Evolutionary conservation across 2,113 vertebrate genomes (phyloP).

Genomic region (Myxocyprinus asiaticus): DNA sequence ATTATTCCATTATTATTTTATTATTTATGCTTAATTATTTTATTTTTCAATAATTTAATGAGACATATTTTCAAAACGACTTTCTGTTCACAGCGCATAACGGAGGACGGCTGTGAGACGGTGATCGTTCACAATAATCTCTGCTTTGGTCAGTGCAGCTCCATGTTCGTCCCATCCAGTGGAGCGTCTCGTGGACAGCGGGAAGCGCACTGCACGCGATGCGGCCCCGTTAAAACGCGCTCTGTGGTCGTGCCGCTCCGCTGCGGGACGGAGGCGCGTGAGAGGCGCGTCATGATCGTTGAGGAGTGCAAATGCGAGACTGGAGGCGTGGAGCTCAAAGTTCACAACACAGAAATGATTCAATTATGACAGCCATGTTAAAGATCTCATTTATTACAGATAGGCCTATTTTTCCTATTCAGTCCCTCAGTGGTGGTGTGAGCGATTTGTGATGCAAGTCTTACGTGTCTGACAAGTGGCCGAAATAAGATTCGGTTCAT

Average conservation of each 20-base stretch:
- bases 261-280: conserved; percentile 60
- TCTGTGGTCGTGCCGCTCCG: conserved; percentile 63
- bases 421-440: no score
- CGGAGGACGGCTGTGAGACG: conserved; percentile 70
- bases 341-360: conserved; percentile 29
- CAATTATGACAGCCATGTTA: conserved; percentile 59
- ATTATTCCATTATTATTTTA: no score
- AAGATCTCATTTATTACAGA: no score
- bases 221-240: conserved; percentile 67
- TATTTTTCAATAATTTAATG: no score
- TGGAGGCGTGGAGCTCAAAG: conserved; percentile 61
- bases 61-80: no score
- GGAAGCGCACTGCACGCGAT: conserved; percentile 57
- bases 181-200: conserved; percentile 47
- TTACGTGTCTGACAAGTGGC: neutral
- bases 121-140: conserved; percentile 76
- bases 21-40: no score
- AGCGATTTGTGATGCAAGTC: neutral
- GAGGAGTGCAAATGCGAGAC: conserved; percentile 80
- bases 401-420: no score
- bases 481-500: neutral
- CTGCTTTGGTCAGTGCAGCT: conserved; percentile 82
- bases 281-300: conserved; percentile 69
- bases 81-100: conserved; percentile 68
- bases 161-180: conserved; percentile 76